A percentile compares a stretch with the other conserved stretches of the same genome.
These are phyloP conservation scores for Neoitamus cyanurus DNA, from an alignment of 2,888 invertebrate genomes.

Conservation along the genomic window DNA sequence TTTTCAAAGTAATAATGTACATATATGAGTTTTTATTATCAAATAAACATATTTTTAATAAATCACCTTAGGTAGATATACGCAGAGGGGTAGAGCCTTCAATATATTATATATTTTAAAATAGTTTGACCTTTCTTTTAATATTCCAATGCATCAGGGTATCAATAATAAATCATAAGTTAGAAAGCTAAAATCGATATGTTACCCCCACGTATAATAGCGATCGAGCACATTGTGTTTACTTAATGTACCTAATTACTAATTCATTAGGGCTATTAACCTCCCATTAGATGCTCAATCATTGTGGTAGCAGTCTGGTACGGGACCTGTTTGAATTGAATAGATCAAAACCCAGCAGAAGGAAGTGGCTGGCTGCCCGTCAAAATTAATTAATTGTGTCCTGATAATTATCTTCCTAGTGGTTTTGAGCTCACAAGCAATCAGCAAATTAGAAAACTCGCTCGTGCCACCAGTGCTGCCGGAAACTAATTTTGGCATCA, in stretches of 20 bases:
- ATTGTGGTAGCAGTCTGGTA: neutral
- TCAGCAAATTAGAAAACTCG: neutral
- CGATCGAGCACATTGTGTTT: neutral
- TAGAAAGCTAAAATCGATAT: neutral
- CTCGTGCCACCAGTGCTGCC: neutral
- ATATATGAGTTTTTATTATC: too few species aligned
- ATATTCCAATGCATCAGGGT: neutral
- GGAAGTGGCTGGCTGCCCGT: neutral
- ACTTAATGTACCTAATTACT: neutral
- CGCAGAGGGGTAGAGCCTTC: too few species aligned
- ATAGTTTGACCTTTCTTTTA: neutral
- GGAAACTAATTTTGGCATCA: neutral
- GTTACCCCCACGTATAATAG: neutral
- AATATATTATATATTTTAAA: too few species aligned
- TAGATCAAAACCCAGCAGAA: neutral
- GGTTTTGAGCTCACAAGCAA: neutral
- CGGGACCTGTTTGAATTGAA: neutral
- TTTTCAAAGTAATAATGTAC: too few species aligned
- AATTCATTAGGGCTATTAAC: neutral
- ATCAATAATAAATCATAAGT: neutral
- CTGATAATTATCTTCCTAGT: neutral
- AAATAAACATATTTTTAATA: too few species aligned
- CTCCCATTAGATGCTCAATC: neutral
- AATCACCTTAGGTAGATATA: too few species aligned
- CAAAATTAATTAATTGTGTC: neutral